phyloP scores from a whole-genome alignment of 2,797 vertebrate genomes.

The Characodon lateralis region DNA sequence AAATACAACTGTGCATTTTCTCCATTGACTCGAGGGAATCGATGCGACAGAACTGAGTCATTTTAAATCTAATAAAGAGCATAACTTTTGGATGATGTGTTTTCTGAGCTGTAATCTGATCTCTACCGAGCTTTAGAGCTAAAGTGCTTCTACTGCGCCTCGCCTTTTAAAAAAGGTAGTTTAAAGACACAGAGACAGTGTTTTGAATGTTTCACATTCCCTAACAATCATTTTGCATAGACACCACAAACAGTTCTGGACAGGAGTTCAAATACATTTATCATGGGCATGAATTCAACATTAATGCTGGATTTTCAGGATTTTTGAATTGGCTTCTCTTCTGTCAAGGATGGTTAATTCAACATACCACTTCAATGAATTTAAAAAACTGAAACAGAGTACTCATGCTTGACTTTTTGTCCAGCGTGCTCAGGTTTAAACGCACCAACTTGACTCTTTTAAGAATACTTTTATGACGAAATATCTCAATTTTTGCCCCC shows the following conservation, averaged over 20 bases:
- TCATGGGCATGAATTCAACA: not conserved
- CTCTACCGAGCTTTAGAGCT: slow-evolving; percentile 4
- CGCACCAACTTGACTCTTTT: not conserved
- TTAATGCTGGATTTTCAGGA: not conserved
- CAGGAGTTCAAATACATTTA: not conserved
- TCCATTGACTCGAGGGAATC: slow-evolving; percentile 8
- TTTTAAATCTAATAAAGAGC: slow-evolving; percentile 7
- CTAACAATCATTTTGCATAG: slow-evolving; percentile 64
- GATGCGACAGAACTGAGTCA: not conserved
- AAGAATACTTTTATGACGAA: not conserved
- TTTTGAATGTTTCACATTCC: slow-evolving; percentile 17
- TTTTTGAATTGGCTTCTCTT: not conserved
- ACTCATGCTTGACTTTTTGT: not conserved
- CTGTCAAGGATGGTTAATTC: not conserved
- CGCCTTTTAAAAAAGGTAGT: slow-evolving; percentile 9
- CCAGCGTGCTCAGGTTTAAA: too few species aligned
- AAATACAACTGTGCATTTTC: not conserved
- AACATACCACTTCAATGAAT: not conserved
- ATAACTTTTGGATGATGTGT: slow-evolving; percentile 11
- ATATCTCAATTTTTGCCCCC: not conserved
- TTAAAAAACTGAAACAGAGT: not conserved
- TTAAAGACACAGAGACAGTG: slow-evolving; percentile 7
- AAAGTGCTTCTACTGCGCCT: slow-evolving; percentile 17
- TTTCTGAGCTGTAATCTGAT: slow-evolving; percentile 21
- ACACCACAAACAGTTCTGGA: slow-evolving; percentile 27